phyloP scores from a whole-genome alignment of 1,140 invertebrate genomes.

The Danaus melanippus region DNA sequence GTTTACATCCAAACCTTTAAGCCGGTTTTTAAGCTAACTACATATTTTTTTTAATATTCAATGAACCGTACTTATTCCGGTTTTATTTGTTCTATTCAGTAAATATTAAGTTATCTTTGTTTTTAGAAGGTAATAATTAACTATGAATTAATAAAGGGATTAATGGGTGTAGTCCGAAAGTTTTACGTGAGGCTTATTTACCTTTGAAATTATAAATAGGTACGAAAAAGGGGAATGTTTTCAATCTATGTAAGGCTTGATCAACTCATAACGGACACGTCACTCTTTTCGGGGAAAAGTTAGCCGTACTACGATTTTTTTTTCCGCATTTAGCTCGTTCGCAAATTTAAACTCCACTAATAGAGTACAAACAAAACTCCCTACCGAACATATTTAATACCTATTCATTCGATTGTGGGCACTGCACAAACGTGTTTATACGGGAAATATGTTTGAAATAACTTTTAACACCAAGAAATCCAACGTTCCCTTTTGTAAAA shows the following conservation, averaged over 20 bases:
- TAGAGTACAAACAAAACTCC: slow-evolving; percentile 10
- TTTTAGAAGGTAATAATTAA: too few species aligned
- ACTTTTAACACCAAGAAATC: slow-evolving; percentile 19
- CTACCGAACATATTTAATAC: slow-evolving; percentile 4
- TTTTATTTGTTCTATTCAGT: too few species aligned
- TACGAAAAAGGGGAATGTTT: slow-evolving; percentile 1
- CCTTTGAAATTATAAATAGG: too few species aligned
- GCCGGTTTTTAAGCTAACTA: too few species aligned
- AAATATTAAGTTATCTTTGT: too few species aligned
- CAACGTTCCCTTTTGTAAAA: slow-evolving; percentile 24
- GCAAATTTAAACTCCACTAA: slow-evolving; percentile 17
- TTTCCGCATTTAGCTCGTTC: slow-evolving; percentile 16
- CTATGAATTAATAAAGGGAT: too few species aligned
- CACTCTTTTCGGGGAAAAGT: slow-evolving; percentile 50
- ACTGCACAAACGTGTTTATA: neutral
- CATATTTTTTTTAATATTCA: too few species aligned
- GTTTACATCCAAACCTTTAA: too few species aligned
- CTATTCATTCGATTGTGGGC: neutral
- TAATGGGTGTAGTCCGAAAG: too few species aligned
- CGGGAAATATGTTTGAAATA: neutral
- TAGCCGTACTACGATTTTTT: slow-evolving; percentile 23
- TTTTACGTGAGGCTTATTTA: too few species aligned
- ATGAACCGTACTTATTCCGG: too few species aligned
- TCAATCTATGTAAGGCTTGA: slow-evolving; percentile 22
- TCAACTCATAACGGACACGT: slow-evolving; percentile 51